These are phyloP conservation scores for Zootermopsis nevadensis DNA, from an alignment of 2,888 invertebrate species.

Conservation along the genomic window DNA sequence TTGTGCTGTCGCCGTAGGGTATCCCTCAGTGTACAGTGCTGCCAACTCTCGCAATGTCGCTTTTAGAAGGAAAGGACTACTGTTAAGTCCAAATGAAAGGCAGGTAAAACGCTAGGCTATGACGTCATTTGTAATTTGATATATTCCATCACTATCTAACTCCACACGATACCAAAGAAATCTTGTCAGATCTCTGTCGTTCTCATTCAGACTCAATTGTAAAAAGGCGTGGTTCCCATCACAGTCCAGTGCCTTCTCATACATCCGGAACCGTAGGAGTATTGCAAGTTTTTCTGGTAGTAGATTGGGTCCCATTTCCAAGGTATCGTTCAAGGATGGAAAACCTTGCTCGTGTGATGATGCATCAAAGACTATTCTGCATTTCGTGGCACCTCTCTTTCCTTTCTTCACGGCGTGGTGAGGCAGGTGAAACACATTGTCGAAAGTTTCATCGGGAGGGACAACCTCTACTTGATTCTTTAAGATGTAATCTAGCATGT, in stretches of 20 bases:
- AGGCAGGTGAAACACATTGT: not conserved
- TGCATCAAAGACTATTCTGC: slow-evolving; percentile 20
- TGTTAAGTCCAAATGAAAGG: slow-evolving; percentile 29
- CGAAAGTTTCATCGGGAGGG: not conserved
- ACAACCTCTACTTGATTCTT: not conserved
- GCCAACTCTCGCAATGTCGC: slow-evolving; percentile 23
- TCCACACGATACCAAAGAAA: slow-evolving; percentile 23
- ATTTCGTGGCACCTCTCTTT: not conserved
- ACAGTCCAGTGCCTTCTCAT: not conserved
- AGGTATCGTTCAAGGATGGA: slow-evolving; percentile 1
- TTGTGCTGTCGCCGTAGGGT: not conserved
- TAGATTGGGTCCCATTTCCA: slow-evolving; percentile 34
- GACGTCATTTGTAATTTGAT: not conserved
- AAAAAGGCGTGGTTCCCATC: slow-evolving; percentile 5
- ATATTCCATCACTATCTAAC: not conserved
- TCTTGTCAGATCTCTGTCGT: slow-evolving; percentile 24
- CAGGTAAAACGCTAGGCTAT: not conserved
- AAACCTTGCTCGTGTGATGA: slow-evolving; percentile 2
- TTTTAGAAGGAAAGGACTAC: slow-evolving; percentile 13
- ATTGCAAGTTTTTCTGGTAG: slow-evolving; percentile 21
- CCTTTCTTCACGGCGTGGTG: slow-evolving; percentile 9
- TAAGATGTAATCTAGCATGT: not conserved
- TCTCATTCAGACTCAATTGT: not conserved
- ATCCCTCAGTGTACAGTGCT: not conserved
- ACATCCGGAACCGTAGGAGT: not conserved